Evolutionary conservation across 2,113 vertebrate genomes (phyloP), one percentile per base, ranked within the genome.

Genomic region (Oreochromis spilurus): DNA sequence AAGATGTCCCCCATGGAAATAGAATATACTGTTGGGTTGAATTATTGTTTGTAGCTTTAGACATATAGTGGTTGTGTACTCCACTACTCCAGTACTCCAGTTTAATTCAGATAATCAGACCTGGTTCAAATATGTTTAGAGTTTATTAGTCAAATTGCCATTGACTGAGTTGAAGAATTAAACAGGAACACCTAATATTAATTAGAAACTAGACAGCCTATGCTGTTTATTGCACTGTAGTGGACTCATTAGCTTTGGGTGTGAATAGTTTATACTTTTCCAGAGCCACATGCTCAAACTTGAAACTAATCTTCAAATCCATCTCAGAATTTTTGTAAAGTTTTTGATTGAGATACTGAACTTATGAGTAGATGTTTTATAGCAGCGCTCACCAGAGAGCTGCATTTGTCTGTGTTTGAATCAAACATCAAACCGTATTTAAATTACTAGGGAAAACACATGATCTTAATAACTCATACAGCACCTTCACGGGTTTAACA

Each of bases 31-130:
- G 24, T 75, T 17, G 43, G 8, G 65, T 45, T 45, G 7, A 43
- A 3, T 72, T 45, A 45, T 45, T 72, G 38, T 45, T 45, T 72
- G 21, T 45, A 1, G 67, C 7, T 45, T 45, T 31, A 77, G 45
- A 77, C 70, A 50, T 31, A 43, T 6, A 75, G 70, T 50, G 4
- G 26, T 31, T 52, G 24, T 31, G 10, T 77, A 6, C 72, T 77
- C 26, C 0, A 19, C 24, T 7, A 50, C 43, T n/a, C n/a, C n/a
- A n/a, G n/a, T n/a, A n/a, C n/a, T n/a, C n/a, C 4, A n/a, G 16
- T 72, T 72, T 0, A 43, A 45, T 72, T 45, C 0, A 0, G 7
- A 9, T 70, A 43, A 70, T 75, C 1, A 48, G 67, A 75, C 4
- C 24, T 19, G 2, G 0, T 11, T 72, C 0, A 45, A 45, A 72